Evolutionary conservation across 2,113 vertebrate genomes (phyloP).

Genomic region (Cricetomys ansorgei): DNA sequence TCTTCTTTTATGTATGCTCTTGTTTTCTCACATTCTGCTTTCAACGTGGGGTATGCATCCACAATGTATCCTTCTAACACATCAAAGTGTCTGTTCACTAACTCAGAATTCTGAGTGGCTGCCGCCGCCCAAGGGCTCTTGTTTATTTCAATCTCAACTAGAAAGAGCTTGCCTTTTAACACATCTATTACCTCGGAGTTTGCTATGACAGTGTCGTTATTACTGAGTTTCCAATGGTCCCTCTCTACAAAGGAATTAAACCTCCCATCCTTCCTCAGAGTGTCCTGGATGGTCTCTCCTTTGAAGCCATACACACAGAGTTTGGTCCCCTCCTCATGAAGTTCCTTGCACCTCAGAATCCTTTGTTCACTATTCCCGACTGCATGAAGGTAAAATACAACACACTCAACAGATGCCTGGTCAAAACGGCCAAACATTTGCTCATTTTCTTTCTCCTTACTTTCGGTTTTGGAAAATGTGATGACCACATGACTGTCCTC

Average conservation of each 20-base stretch:
- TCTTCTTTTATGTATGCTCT: not conserved
- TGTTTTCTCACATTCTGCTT: conserved; percentile 39
- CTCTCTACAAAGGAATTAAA: conserved; percentile 46
- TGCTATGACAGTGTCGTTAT: not conserved
- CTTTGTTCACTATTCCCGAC: not conserved
- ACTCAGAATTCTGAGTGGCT: not conserved
- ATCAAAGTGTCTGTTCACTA: rapidly evolving
- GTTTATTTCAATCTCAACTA: not conserved
- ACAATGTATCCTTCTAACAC: not conserved
- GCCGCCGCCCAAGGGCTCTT: rapidly evolving
- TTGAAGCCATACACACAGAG: conserved; percentile 68
- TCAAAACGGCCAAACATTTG: not conserved
- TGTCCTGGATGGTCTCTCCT: conserved; percentile 64
- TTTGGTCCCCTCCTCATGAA: not conserved
- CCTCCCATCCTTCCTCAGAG: conserved; percentile 65
- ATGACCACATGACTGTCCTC: not conserved
- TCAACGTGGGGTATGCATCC: conserved; percentile 40
- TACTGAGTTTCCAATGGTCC: conserved; percentile 42
- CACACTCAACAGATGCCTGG: not conserved
- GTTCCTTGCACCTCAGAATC: not conserved
- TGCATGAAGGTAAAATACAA: conserved; percentile 64
- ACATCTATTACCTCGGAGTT: not conserved
- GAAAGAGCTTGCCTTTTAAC: conserved; percentile 4
- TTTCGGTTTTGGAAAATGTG: not conserved
- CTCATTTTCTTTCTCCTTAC: not conserved